phyloP scores from a whole-genome alignment of 2,113 vertebrate genomes.

The Ellobius talpinus region DNA sequence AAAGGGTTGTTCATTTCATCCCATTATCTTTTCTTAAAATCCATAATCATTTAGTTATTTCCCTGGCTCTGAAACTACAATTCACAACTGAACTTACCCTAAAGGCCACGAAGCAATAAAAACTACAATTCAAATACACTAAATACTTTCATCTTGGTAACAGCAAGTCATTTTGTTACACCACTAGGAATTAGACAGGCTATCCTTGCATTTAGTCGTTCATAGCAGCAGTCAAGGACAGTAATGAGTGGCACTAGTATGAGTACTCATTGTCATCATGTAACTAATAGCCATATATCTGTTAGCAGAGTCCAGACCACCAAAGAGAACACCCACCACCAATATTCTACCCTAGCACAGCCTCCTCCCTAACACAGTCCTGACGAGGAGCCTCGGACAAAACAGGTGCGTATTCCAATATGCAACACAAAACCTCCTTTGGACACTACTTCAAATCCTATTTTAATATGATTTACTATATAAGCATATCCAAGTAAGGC shows the following conservation, averaged over 20 bases:
- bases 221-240: constrained; percentile 4
- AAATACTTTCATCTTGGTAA: constrained; percentile 34
- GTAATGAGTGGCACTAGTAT: neutral
- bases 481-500: constrained; percentile 15
- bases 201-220: neutral
- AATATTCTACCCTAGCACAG: constrained; percentile 8
- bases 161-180: neutral
- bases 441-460: constrained; percentile 27
- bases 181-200: neutral
- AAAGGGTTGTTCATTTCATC: neutral
- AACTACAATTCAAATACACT: constrained; percentile 45
- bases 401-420: constrained; percentile 39
- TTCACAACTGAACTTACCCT: neutral
- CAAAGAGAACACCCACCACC: constrained; percentile 10
- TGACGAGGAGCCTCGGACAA: constrained; percentile 12
- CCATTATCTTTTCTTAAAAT: neutral
- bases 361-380: constrained; percentile 14
- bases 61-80: constrained; percentile 17
- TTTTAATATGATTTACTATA: constrained; percentile 53
- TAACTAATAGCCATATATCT: constrained; percentile 9
- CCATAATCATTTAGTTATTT: neutral
- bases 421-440: neutral
- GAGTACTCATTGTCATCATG: neutral
- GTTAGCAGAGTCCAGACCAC: neutral
- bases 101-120: neutral